Base-by-base conservation (phyloP, 2,888 invertebrate species). In the Polia nebulosa region DNA sequence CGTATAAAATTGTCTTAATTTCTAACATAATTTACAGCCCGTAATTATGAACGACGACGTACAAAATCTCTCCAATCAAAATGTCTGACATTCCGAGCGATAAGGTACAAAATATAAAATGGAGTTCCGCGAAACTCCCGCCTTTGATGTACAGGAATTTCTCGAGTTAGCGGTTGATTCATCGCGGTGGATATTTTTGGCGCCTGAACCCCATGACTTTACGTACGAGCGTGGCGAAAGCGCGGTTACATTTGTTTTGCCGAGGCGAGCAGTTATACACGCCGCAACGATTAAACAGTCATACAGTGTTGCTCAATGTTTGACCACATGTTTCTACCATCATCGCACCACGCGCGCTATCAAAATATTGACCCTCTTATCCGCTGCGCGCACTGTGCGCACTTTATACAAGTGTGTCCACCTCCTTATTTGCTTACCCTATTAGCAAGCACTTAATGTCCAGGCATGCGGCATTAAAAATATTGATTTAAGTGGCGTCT, bases 301-400 rank as follows among this genome's bases (percentile, higher is more conserved):
- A 85, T 86, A 88, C 79, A 82, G 83, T 83, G 86, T 95, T 95
- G 93, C 95, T 91, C 93, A 95, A 95, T 94, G 90, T 95, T 95
- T 95, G 91, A 92, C 92, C 95, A 94, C 92, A 94, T 94, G 94
- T 94, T 92, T 90, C 90, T 87, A 91, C 88, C 89, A 78, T 75
- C 72, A 77, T 72, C 65, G 65, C 80, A 91, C 91, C 94, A 92
- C 93, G 92, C 92, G 93, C 86, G 82, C 93, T 94, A 95, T 93
- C 94, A 95, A 91, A 95, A 95, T 95, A 95, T 95, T 95, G 93
- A 94, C 92, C 88, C 93, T 93, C 94, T 94, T 91, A 94, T 93
- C 91, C 92, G 88, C 93, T 85, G 90, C 88, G 86, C 90, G 89
- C 91, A 91, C 89, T 93, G 91, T 92, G 86, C 63, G 90, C 87